Evolutionary conservation across 92 coral and sea anemone species (phyloP).

Genomic region (Epizoanthus ramosus): DNA sequence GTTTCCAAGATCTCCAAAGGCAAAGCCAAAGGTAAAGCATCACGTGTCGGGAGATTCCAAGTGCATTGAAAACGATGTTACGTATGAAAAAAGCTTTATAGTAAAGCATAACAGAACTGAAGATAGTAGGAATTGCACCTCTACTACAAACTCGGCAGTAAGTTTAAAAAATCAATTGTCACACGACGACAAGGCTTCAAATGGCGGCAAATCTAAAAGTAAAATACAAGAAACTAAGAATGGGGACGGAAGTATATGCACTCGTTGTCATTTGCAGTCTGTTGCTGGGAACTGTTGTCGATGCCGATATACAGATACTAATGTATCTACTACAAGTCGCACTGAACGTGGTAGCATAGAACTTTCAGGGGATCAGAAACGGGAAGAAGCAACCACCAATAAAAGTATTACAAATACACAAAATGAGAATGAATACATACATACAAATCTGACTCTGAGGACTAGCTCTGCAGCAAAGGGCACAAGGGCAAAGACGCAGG

Average conservation of each 20-base stretch:
- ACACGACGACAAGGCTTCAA: not conserved
- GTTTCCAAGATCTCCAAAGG: not conserved
- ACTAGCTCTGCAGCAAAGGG: not conserved
- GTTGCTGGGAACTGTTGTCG: not conserved
- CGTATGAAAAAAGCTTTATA: not conserved
- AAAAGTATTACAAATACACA: not conserved
- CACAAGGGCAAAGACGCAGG: not conserved
- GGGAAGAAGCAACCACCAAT: not conserved
- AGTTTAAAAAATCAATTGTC: not conserved
- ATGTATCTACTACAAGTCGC: not conserved
- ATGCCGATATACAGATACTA: not conserved
- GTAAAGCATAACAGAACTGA: too few species aligned
- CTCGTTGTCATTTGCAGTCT: not conserved
- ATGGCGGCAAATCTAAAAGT: not conserved
- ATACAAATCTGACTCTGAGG: not conserved
- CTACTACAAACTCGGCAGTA: too few species aligned
- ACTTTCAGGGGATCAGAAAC: not conserved
- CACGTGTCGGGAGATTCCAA: constrained; percentile 6
- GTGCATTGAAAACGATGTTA: not conserved
- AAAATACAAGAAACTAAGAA: not conserved
- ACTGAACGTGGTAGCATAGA: not conserved
- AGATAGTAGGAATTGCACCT: not conserved
- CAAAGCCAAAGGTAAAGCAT: not conserved
- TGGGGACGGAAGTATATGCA: not conserved
- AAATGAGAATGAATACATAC: not conserved